Evolutionary conservation across 2,888 invertebrate genomes (phyloP).

Genomic region (Crematogaster levior): DNA sequence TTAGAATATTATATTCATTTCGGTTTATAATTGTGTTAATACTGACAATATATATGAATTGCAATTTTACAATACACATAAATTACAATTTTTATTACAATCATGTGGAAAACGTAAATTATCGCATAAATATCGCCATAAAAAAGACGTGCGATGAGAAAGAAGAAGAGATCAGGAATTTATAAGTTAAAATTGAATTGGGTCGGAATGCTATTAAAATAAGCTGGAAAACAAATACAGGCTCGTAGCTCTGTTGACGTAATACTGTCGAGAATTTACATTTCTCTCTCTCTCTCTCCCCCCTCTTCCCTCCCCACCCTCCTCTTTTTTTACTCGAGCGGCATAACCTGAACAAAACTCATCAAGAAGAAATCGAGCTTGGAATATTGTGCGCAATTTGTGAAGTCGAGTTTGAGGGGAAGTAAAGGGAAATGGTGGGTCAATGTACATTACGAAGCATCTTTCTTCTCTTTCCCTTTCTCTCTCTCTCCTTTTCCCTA

Average conservation of each 20-base stretch:
- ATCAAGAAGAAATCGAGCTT: slow-evolving; percentile 76
- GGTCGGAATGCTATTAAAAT: background rate
- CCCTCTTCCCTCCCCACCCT: slow-evolving; percentile 52
- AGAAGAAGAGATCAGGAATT: background rate
- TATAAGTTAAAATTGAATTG: background rate
- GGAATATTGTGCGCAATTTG: slow-evolving; percentile 81
- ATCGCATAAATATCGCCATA: background rate
- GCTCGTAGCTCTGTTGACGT: slow-evolving; percentile 40
- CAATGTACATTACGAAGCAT: slow-evolving; percentile 65
- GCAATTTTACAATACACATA: too few relatives aligned
- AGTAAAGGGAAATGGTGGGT: slow-evolving; percentile 67
- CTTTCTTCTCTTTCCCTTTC: slow-evolving; percentile 52
- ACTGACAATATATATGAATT: background rate
- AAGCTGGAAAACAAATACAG: slow-evolving; percentile 38
- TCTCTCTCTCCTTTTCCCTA: background rate
- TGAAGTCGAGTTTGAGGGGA: slow-evolving; percentile 70
- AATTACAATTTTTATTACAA: background rate
- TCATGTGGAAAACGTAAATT: background rate
- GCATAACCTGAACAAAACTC: slow-evolving; percentile 75
- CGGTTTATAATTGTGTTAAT: background rate
- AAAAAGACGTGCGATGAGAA: background rate
- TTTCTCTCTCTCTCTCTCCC: slow-evolving; percentile 21
- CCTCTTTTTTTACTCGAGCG: slow-evolving; percentile 17
- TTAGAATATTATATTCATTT: background rate
- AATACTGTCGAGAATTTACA: slow-evolving; percentile 33